A percentile compares a stretch with the other conserved stretches of the same genome.
Conservation (phyloP, 30 jellyfish, hydroid and myxozoan genomes). For the Nemopilema nomurai region DNA sequence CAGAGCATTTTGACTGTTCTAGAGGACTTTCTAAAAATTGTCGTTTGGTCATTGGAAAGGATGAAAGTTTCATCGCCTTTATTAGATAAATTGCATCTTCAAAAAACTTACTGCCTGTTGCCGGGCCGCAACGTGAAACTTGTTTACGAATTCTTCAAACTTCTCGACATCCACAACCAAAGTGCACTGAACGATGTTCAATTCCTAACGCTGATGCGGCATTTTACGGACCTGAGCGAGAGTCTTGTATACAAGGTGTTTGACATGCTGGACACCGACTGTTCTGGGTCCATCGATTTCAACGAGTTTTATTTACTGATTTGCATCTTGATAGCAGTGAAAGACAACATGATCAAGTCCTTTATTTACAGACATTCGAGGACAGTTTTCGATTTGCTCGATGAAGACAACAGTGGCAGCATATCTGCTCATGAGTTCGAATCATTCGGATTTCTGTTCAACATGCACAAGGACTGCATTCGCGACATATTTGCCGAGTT, state of each 20-base stretch:
- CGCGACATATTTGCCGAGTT: slow-evolving; percentile 81
- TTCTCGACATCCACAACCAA: slow-evolving; percentile 83
- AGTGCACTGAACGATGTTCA: slow-evolving; percentile 84
- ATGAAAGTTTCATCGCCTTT: slow-evolving; percentile 80
- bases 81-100: slow-evolving; percentile 71
- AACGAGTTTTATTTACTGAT: slow-evolving; percentile 81
- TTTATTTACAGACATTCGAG: slow-evolving; percentile 90
- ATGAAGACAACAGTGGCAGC: slow-evolving; percentile 81
- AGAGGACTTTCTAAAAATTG: neutral
- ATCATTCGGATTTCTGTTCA: slow-evolving; percentile 80
- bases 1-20: neutral
- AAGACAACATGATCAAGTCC: slow-evolving; percentile 84
- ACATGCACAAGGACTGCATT: slow-evolving; percentile 77
- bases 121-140: slow-evolving; percentile 89
- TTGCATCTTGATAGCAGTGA: slow-evolving; percentile 85
- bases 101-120: slow-evolving; percentile 79
- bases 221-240: slow-evolving; percentile 70
- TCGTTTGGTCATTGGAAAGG: neutral
- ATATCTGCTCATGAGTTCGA: slow-evolving; percentile 91
- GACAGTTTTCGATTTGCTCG: slow-evolving; percentile 86
- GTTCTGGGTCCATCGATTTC: slow-evolving; percentile 91
- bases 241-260: slow-evolving; percentile 78
- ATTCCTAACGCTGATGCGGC: slow-evolving; percentile 64
- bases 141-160: slow-evolving; percentile 67
- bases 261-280: slow-evolving; percentile 89